Percentiles rank a stretch among this genome's conserved stretches.
These are phyloP conservation scores for Andrena fulva DNA, from an alignment of 2,888 invertebrate species.

Conservation along the genomic window DNA sequence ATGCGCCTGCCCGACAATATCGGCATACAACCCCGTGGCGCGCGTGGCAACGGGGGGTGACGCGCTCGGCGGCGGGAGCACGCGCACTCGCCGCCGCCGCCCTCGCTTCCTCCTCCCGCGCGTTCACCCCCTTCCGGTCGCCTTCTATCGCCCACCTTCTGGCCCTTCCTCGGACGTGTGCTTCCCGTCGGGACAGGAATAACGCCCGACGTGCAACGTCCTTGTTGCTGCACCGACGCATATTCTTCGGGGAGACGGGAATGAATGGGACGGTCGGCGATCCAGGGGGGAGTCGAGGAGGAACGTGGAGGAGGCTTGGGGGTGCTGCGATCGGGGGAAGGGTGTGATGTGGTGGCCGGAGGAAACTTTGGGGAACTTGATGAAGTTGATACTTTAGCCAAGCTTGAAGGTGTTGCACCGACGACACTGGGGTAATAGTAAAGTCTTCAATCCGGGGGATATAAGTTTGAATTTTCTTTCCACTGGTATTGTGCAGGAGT, in stretches of 20 bases:
- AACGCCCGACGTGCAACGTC: constrained; percentile 59
- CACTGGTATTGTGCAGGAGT: no score
- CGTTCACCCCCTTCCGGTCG: constrained; percentile 59
- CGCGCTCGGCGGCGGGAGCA: constrained; percentile 41
- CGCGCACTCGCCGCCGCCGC: constrained; percentile 55
- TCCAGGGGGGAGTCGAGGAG: not conserved
- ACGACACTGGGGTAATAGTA: no score
- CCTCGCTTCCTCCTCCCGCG: constrained; percentile 33
- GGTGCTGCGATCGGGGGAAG: no score
- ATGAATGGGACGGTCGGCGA: not conserved
- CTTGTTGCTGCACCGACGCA: constrained; percentile 40
- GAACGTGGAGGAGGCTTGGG: not conserved
- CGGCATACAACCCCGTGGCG: constrained; percentile 70
- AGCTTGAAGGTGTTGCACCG: no score
- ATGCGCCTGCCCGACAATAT: constrained; percentile 74
- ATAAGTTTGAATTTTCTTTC: no score
- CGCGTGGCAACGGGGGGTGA: constrained; percentile 46
- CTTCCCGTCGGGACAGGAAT: constrained; percentile 44
- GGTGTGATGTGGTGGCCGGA: no score
- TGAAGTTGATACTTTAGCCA: no score
- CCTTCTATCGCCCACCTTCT: constrained; percentile 26
- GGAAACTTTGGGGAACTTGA: no score
- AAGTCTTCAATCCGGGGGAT: no score
- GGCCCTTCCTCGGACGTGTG: not conserved
- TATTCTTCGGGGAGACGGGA: not conserved